phyloP scores from a whole-genome alignment of 2,888 invertebrate species.

The Lingula anatina region DNA sequence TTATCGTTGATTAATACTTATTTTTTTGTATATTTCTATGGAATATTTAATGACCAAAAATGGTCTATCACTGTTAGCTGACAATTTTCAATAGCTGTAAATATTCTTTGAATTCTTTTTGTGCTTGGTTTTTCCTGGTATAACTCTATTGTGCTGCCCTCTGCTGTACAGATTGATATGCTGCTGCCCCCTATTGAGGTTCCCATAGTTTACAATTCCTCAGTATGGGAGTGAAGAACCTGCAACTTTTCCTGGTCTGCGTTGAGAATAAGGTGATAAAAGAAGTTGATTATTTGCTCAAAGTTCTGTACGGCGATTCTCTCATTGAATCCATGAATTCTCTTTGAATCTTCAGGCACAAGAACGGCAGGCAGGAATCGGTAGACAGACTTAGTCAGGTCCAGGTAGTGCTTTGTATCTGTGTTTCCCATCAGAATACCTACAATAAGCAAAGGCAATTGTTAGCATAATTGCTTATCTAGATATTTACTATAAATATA shows the following conservation, averaged over 20 bases:
- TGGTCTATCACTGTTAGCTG: too few relatives aligned
- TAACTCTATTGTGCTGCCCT: too few relatives aligned
- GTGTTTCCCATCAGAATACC: conserved; percentile 52
- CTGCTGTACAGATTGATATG: too few relatives aligned
- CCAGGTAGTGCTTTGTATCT: conserved; percentile 54
- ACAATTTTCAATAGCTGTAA: too few relatives aligned
- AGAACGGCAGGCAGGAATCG: conserved; percentile 52
- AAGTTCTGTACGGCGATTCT: conserved; percentile 53
- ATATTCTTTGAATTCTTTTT: too few relatives aligned
- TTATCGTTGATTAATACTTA: too few relatives aligned
- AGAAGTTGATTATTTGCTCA: conserved; percentile 54
- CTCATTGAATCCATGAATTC: conserved; percentile 57
- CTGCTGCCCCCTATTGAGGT: too few relatives aligned
- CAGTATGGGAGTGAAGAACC: conserved; percentile 22
- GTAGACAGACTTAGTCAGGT: conserved; percentile 52
- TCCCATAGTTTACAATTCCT: conserved; percentile 6
- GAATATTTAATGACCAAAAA: too few relatives aligned
- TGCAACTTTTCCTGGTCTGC: conserved; percentile 35
- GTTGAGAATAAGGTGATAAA: conserved; percentile 53
- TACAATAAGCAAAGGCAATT: conserved; percentile 15
- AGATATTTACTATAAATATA: too few relatives aligned
- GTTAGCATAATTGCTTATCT: too few relatives aligned
- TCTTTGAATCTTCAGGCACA: conserved; percentile 38
- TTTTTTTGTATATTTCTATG: too few relatives aligned
- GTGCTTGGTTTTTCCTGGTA: too few relatives aligned